These are phyloP conservation scores for Operophtera brumata DNA, from an alignment of 2,888 invertebrate genomes.

Conservation along the genomic window DNA sequence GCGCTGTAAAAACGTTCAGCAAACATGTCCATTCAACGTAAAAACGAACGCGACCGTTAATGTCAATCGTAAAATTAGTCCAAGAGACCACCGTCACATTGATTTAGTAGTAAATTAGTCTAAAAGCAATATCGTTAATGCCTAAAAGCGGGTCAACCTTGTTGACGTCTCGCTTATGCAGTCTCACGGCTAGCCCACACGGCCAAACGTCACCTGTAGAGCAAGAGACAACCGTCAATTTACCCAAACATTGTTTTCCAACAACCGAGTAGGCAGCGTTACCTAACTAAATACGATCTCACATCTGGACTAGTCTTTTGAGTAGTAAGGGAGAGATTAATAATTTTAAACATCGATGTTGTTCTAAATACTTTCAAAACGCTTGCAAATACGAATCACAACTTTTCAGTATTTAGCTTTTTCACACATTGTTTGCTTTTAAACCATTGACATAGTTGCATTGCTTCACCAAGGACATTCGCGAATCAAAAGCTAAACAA, in stretches of 20 bases:
- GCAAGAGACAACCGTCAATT: background rate
- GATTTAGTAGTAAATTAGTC: slow-evolving; percentile 52
- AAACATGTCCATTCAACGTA: slow-evolving; percentile 31
- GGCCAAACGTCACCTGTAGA: slow-evolving; percentile 35
- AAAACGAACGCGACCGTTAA: slow-evolving; percentile 41
- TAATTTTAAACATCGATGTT: too few species aligned
- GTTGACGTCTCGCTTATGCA: slow-evolving; percentile 63
- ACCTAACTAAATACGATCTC: background rate
- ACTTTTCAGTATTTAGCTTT: too few species aligned
- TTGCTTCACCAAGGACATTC: too few species aligned
- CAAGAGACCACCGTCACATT: slow-evolving; percentile 11
- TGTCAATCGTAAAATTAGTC: slow-evolving; percentile 50
- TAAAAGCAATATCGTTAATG: slow-evolving; percentile 67
- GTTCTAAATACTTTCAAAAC: too few species aligned
- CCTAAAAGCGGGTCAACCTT: slow-evolving; percentile 60
- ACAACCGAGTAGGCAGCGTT: background rate
- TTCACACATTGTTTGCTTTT: too few species aligned
- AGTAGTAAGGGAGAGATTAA: too few species aligned
- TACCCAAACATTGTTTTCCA: background rate
- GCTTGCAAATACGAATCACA: too few species aligned
- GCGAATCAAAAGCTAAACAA: too few species aligned
- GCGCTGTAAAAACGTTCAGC: slow-evolving; percentile 25
- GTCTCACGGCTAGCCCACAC: slow-evolving; percentile 48
- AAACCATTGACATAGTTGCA: too few species aligned
- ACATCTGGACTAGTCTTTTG: background rate